Base-by-base conservation (phyloP, 2,797 vertebrate genomes). In the Pipistrellus nathusii region DNA sequence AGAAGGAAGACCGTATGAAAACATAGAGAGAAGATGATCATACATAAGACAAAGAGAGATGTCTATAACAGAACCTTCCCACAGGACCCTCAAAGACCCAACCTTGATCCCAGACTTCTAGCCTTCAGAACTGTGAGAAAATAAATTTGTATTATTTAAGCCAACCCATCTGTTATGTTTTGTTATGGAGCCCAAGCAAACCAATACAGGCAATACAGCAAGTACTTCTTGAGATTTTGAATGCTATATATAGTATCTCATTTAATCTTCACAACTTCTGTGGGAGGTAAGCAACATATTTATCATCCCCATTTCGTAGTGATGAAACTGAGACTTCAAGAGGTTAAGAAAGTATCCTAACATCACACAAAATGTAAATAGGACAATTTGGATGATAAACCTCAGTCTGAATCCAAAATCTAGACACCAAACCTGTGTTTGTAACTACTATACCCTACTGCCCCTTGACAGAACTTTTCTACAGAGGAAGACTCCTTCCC, bases 261-360 rank as follows among this genome's bases (percentile, higher is more conserved):
- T 23, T 91, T 77, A 85, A 32, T 89, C 64, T 64, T 72, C 32
- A 59, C 55, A 82, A 8, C 11, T 77, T 69, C 51, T 55, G 15
- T 85, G 20, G 38, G 20, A 90, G 32, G 17, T 48, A 59, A 85
- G 32, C 41, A 41, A 32, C 82, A 48, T 72, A n/a, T 84, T 88
- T 83, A 83, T 83, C 41, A 32, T 71, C n/a, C 38, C 44, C 38
- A 8, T 90, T 77, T 93, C 27, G 46, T 23, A 72, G 25, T n/a
- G 32, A 87, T 32, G 41, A 89, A 89, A 85, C 69, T 25, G 30
- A 93, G 46, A 23, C 55, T 66, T 44, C 18, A 57, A 59, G 32
- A 81, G 21, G 32, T 81, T 89, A 75, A 76, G 38, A 75, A 90
- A 90, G 15, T 73, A 80, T 25, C 17, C 41, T 88, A 53, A 72